Evolutionary conservation across 2,113 vertebrate species (phyloP).

Genomic region (Odocoileus virginianus): DNA sequence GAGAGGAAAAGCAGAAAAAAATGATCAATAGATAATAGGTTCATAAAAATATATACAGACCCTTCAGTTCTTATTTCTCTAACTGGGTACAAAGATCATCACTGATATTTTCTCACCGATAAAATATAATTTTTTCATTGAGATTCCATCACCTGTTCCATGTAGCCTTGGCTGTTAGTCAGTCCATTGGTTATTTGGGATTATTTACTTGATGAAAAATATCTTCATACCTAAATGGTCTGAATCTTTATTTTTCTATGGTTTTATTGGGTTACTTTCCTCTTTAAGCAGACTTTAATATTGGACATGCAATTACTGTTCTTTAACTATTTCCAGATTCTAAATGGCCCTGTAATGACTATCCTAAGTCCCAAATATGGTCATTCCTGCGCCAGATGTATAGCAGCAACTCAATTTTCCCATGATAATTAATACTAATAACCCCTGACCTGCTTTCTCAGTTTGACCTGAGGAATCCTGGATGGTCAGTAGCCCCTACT

Average conservation of each 20-base stretch:
- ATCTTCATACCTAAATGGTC: neutral
- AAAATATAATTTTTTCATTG: neutral
- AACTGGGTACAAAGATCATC: neutral
- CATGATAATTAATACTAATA: neutral
- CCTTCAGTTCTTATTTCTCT: neutral
- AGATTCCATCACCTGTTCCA: neutral
- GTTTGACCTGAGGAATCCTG: neutral
- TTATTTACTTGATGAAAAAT: constrained; percentile 2
- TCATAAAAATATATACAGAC: neutral
- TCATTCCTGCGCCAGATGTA: neutral
- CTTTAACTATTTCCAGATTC: neutral
- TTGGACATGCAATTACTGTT: neutral
- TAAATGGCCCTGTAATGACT: neutral
- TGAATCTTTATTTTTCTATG: neutral
- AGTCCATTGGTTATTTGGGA: neutral
- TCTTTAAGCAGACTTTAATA: neutral
- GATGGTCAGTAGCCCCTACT: neutral
- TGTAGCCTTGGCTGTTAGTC: neutral
- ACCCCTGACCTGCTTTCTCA: neutral
- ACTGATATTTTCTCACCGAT: neutral
- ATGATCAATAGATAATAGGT: neutral
- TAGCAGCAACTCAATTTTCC: neutral
- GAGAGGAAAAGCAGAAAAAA: neutral
- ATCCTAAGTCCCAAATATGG: neutral
- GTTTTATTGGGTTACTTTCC: neutral